phyloP scores from a whole-genome alignment of 2,113 vertebrate genomes.

The Malurus cyaneus region DNA sequence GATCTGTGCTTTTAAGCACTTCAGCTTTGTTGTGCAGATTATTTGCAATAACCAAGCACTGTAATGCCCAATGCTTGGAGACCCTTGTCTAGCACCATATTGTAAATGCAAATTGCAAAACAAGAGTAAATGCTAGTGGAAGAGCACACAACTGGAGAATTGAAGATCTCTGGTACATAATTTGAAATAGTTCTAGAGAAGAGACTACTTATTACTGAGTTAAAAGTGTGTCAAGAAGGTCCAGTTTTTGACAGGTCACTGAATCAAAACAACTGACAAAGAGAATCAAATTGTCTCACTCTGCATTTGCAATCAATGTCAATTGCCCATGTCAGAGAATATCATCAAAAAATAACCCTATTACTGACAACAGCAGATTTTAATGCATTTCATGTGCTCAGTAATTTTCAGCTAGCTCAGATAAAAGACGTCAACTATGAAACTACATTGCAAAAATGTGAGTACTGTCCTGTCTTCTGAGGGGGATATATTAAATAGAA shows the following conservation, averaged over 20 bases:
- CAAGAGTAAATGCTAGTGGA: background rate
- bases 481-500: background rate
- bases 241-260: conserved; percentile 13
- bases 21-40: background rate
- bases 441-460: background rate
- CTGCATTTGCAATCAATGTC: background rate
- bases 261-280: background rate
- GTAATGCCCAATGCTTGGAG: background rate
- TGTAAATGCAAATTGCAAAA: background rate
- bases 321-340: background rate
- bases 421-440: background rate
- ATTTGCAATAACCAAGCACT: background rate
- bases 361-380: conserved; percentile 17
- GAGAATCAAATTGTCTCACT: background rate
- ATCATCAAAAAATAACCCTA: background rate
- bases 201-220: background rate
- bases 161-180: background rate
- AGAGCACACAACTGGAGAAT: background rate
- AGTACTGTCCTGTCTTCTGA: background rate
- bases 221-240: conserved; percentile 6
- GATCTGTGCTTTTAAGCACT: background rate
- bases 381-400: background rate
- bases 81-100: background rate
- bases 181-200: background rate
- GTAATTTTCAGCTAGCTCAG: background rate